phyloP scores from a whole-genome alignment of 30 jellyfish, hydroid and myxozoan species.

The Aurelia sp. region DNA sequence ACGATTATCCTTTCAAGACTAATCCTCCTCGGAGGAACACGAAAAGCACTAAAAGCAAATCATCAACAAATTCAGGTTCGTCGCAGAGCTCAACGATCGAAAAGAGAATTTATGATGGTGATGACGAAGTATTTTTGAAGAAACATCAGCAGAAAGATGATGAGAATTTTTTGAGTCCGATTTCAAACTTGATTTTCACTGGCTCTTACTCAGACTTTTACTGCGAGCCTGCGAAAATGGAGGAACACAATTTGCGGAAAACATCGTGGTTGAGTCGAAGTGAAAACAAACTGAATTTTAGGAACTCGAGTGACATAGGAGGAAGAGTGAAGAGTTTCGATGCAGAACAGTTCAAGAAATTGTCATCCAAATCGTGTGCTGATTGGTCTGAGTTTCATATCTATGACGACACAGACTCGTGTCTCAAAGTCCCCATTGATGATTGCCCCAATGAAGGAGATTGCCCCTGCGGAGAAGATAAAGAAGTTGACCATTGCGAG shows the following conservation, averaged over 20 bases:
- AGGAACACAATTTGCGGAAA: neutral
- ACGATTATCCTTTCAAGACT: constrained; percentile 16
- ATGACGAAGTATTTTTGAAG: neutral
- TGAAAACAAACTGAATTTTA: constrained; percentile 9
- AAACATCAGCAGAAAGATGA: neutral
- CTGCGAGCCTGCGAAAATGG: neutral
- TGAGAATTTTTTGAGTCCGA: neutral
- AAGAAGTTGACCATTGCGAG: neutral
- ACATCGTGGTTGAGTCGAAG: constrained; percentile 15
- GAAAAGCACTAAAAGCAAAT: neutral
- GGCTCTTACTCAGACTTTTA: constrained; percentile 38
- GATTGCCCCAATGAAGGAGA: neutral
- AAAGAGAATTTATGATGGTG: too few relatives aligned
- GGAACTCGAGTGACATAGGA: neutral
- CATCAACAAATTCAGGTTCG: neutral
- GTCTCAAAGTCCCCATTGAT: neutral
- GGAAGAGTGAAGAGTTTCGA: constrained; percentile 15
- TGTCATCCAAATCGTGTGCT: neutral
- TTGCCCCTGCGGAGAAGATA: neutral
- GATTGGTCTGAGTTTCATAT: constrained; percentile 1
- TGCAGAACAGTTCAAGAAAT: neutral
- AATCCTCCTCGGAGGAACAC: neutral
- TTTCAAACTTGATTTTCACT: neutral
- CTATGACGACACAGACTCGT: constrained; percentile 10
- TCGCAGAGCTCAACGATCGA: neutral